A percentile compares a stretch with the other conserved stretches of the same genome.
Evolutionary conservation across 2,797 vertebrate species (phyloP).

Genomic region (Salarias fasciatus): DNA sequence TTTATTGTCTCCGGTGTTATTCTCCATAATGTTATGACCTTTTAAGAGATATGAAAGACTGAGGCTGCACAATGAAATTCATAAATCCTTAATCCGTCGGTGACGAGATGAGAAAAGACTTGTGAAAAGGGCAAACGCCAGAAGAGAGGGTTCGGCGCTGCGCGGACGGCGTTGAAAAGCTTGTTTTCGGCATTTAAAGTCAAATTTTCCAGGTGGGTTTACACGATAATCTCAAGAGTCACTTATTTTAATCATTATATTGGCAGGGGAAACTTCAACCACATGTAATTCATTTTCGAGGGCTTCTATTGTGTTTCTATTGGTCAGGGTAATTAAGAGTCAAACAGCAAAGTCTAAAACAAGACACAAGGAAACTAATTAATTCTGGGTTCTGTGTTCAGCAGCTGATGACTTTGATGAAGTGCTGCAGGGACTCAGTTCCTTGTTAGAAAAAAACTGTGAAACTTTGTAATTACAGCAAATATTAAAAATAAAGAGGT

Average conservation of each 20-base stretch:
- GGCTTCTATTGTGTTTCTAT: no score
- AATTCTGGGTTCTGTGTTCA: no score
- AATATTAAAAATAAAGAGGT: no score
- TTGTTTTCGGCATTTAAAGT: slow-evolving; percentile 40
- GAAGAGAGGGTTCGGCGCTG: slow-evolving; percentile 11
- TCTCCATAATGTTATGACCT: slow-evolving; percentile 59
- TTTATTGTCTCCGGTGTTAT: slow-evolving; percentile 32
- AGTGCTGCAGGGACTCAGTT: no score
- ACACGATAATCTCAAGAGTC: slow-evolving; percentile 21
- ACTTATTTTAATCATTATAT: slow-evolving; percentile 12
- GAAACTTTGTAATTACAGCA: no score
- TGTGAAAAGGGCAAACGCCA: slow-evolving; percentile 48
- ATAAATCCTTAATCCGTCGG: slow-evolving; percentile 61
- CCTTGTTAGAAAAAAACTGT: no score
- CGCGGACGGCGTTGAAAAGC: slow-evolving; percentile 30
- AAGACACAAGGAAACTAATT: no score
- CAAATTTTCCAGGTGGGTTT: slow-evolving; percentile 45
- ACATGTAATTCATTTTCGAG: slow-evolving; percentile 17
- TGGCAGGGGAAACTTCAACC: neutral
- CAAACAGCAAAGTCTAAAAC: no score
- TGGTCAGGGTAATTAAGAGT: no score
- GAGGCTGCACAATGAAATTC: slow-evolving; percentile 52
- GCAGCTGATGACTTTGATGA: no score
- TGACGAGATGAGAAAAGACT: slow-evolving; percentile 45
- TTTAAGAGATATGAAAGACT: slow-evolving; percentile 61